Evolutionary conservation across 2,888 invertebrate species (phyloP), one percentile per base, ranked within the genome.

Genomic region (Gandaritis pyraliata): DNA sequence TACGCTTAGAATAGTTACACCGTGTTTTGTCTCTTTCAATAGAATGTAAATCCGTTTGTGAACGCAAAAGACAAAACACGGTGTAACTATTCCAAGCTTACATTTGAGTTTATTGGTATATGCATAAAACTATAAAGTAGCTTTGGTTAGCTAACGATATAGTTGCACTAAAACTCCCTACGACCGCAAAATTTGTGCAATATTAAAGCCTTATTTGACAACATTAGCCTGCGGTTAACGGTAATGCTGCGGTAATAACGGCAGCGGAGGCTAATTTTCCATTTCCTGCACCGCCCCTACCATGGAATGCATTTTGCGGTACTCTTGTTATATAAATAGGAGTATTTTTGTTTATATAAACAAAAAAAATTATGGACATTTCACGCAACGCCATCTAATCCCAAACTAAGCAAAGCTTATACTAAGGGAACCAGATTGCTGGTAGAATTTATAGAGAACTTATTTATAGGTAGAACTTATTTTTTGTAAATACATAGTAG

Each of bases 201-300:
- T 43, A 36, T 49, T 36, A 15, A 38, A 58, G 36, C 29, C 50
- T 29, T 29, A 33, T 33, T 49, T 33, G 41, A 43, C 41, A 13
- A 16, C 15, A 39, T 57, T 36, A 48, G 41, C 43, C 30, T 49
- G 56, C 43, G 49, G 49, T 36, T 13, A 15, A 23, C 50, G 58
- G n/a, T 46, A 58, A 45, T 50, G 36, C 10, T 16, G 16, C 45
- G 13, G 30, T 50, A n/a, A n/a, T n/a, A 16, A 49, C 29, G 57
- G 33, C 30, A 10, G 1, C 45, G 15, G n/a, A 51, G 33, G 38
- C 18, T 58, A 58, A 58, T 29, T 58, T 36, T 15, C 38, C 8
- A 38, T 58, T 36, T 46, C 58, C 58, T 58, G 50, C 50, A 36
- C 49, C 16, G 5, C 54, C 57, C 45, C 43, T 43, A 49, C 57